phyloP scores from a whole-genome alignment of 2,113 vertebrate species.

The Prionailurus viverrinus region DNA sequence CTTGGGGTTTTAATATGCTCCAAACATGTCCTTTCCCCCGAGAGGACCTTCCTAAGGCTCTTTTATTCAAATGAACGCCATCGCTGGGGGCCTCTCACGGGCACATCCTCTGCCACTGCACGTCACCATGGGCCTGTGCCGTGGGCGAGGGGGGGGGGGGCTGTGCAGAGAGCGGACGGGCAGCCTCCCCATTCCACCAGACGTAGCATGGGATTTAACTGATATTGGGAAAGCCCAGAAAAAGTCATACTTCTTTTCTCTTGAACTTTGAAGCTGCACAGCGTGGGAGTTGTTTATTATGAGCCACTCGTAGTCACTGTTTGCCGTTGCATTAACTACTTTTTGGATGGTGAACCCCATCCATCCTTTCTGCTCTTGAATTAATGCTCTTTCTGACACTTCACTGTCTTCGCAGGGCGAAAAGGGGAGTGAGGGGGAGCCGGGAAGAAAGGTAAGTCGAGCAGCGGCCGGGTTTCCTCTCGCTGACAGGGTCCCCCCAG shows the following conservation, averaged over 20 bases:
- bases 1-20: background rate
- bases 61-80: background rate
- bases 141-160: rapidly evolving
- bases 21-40: background rate
- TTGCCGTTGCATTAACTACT: background rate
- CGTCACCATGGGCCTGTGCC: rapidly evolving
- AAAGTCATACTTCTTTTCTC: background rate
- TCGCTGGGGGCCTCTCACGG: too few relatives aligned
- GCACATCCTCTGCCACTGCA: rapidly evolving
- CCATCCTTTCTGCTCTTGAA: background rate
- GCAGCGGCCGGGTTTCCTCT: background rate
- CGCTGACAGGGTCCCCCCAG: background rate
- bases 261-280: background rate
- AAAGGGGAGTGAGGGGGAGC: conserved; percentile 87
- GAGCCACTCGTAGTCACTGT: background rate
- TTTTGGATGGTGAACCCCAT: background rate
- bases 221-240: background rate
- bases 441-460: conserved; percentile 90
- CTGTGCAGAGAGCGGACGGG: too few relatives aligned
- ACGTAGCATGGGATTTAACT: background rate
- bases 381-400: background rate
- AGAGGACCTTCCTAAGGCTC: background rate
- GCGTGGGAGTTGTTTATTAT: too few relatives aligned
- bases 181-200: rapidly evolving
- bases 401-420: conserved; percentile 85